A percentile compares a stretch with the other conserved stretches of the same genome.
Conservation (phyloP, 2,113 vertebrate genomes). For the chimpanzee (Pan troglodytes) region NHGRI_mPanTro3-v2.1_pri NC_072401.2:50182001-50182500, state of each 20-base stretch:
- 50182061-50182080: not conserved
- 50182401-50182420: constrained; percentile 21
- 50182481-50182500: no score
- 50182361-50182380: constrained; percentile 48
- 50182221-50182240: constrained; percentile 52
- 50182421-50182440: constrained; percentile 21
- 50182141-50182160: constrained; percentile 50
- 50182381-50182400: constrained; percentile 22
- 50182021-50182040: not conserved
- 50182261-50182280: constrained; percentile 68
- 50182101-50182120: constrained; percentile 29
- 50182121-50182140: constrained; percentile 25
- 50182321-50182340: constrained; percentile 66
- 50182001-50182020: constrained; percentile 35
- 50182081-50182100: constrained; percentile 1
- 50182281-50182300: constrained; percentile 46
- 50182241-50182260: not conserved
- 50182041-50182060: constrained; percentile 10
- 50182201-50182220: not conserved
- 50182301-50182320: constrained; percentile 69
- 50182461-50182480: constrained; percentile 6
- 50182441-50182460: not conserved
- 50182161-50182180: constrained; percentile 50
- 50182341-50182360: constrained; percentile 1
- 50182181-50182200: constrained; percentile 41